Evolutionary conservation across 2,113 vertebrate genomes (phyloP).

Genomic region (Apistogramma diplotaenia): DNA sequence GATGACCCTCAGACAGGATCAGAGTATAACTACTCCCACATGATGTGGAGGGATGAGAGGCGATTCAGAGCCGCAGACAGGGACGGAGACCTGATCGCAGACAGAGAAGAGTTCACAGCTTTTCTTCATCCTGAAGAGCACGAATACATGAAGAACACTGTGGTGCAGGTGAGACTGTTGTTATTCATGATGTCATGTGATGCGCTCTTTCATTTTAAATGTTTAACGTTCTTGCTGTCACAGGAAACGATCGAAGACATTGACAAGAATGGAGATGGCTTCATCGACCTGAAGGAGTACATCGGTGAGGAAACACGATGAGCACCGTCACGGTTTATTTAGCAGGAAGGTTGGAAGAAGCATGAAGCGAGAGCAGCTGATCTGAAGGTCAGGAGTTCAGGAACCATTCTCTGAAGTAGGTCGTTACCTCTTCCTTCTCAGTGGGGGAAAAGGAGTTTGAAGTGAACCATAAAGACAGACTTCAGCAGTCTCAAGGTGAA

Average conservation of each 20-base stretch:
- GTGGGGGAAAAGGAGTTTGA: too few species aligned
- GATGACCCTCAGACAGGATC: conserved; percentile 79
- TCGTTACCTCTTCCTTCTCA: background rate
- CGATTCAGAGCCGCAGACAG: conserved; percentile 88
- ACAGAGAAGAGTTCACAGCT: conserved; percentile 88
- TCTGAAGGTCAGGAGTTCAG: background rate
- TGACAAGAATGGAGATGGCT: conserved; percentile 90
- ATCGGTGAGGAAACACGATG: conserved; percentile 76
- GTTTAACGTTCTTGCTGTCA: background rate
- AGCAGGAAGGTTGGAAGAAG: background rate
- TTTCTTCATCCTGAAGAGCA: conserved; percentile 94
- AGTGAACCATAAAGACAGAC: background rate
- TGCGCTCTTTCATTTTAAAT: background rate
- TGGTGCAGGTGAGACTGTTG: conserved; percentile 81
- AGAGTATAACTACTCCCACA: conserved; percentile 87
- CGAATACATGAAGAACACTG: conserved; percentile 91
- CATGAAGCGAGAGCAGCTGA: background rate
- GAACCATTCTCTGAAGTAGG: background rate
- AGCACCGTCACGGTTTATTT: background rate
- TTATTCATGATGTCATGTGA: background rate
- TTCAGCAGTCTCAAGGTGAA: background rate
- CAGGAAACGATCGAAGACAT: conserved; percentile 96
- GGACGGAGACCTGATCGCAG: conserved; percentile 82
- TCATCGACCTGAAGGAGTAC: conserved; percentile 90
- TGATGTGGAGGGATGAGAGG: conserved; percentile 88